Evolutionary conservation across 2,113 vertebrate genomes (phyloP), one percentile per base, ranked within the genome.

Genomic region (Neodon shergylaensis): DNA sequence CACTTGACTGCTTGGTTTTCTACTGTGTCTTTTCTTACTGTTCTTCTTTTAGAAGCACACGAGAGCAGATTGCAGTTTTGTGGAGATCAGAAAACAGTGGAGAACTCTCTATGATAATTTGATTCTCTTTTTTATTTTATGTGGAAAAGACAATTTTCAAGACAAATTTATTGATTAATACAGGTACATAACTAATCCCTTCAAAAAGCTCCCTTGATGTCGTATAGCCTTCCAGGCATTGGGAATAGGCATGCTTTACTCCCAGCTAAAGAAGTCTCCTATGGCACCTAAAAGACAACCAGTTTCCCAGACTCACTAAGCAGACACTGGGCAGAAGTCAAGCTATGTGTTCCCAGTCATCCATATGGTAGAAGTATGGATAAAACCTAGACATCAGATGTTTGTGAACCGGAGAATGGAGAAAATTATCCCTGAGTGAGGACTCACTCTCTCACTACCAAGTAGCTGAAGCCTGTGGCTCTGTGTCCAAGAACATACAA

Each of bases 61-160:
- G 10, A 61, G 58, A 14, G 24, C 58, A 83, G 54, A 63, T 6
- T 42, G 52, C 7, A 42, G 2, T 58, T 63, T 42, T 63, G 26
- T 83, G 81, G n/a, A 83, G 81, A 42, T 1, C 22, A 83, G 81
- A 83, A 42, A 42, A 16, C 24, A 28, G 36, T 44, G 17, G 39
- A 65, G 39, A 44, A 42, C 8, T 33, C 61, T 85, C 42, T 47
- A 6, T 66, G 28, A 94, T 10, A 54, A 83, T 63, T 63, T 28
- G 54, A 42, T 9, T 83, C 22, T 24, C 8, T 87, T 63, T 66
- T 66, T 4, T 54, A 63, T 63, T 82, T 96, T 44, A 94, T 78
- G 72, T 91, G 47, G 4, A 92, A 95, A 88, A 26, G 76, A 73
- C 65, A 74, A 52, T 52, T 52, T 96, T 84, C 78, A 10, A 93